Base-by-base conservation (phyloP, 2,113 vertebrate species). In the Thomomys bottae region DNA sequence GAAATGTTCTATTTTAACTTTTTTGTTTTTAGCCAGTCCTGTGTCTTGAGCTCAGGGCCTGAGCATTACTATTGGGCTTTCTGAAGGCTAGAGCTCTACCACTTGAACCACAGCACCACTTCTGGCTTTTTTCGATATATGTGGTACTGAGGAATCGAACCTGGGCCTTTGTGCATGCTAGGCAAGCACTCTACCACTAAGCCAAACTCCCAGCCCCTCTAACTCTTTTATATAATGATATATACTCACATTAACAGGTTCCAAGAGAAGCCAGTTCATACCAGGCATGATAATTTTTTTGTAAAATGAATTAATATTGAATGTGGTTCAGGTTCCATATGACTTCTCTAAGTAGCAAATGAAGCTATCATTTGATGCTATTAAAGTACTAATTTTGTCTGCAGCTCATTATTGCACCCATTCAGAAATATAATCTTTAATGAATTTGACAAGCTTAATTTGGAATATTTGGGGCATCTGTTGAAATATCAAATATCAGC, bases 341-440 rank as follows among this genome's bases (percentile, higher is more conserved):
- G 66, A 57, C 75, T 57, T 92, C 92, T 78, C 54, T 34, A 80
- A 71, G 79, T 82, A 86, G 17, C 78, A 90, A 92, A 67, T 89
- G n/a, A 14, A 36, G 79, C 32, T 82, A 67, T 75, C 79, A 66
- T 78, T 61, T 85, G 82, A 87, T 82, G 54, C 21, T 79, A 63
- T 26, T 87, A 24, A 71, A 63, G 57, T 85, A 86, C 92, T 88
- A 88, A 94, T 88, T 89, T 91, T 49, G 79, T 38, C 12, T 67
- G 34, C 71, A 71, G 45, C 40, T 95, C 75, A 20, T 72, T 83
- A 32, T n/a, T 54, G 28, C 17, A 23, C 20, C 34, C 21, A 45
- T 32, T 77, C 38, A 91, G 63, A 94, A 90, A 84, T 57, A 38
- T 24, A 70, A 66, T 77, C 66, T 89, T 90, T 63, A 75, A 88